Conservation (phyloP, 2,797 vertebrate genomes). For the Pseudomugil gertrudae region DNA sequence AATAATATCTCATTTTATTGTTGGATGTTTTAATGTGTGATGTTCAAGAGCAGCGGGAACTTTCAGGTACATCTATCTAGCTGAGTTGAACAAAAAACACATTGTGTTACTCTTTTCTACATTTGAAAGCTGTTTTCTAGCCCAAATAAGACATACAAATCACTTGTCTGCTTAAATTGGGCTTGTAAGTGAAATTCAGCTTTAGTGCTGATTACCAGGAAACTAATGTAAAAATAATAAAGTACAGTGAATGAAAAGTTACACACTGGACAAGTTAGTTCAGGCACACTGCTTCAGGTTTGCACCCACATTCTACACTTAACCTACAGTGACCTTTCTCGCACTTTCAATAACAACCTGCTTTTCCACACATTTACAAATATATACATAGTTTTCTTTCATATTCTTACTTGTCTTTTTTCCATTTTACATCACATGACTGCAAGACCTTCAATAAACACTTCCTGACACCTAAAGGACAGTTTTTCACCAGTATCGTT, state of each 20-base stretch:
- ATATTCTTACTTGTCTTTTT: conserved; percentile 39
- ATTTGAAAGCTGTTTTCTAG: conserved; percentile 3
- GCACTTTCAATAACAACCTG: conserved; percentile 56
- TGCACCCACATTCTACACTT: conserved; percentile 57
- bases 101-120: neutral
- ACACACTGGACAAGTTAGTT: conserved; percentile 25
- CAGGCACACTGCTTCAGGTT: conserved; percentile 32
- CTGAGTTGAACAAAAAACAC: neutral
- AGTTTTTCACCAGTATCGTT: conserved; percentile 20
- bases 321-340: conserved; percentile 52
- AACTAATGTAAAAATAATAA: conserved; percentile 15
- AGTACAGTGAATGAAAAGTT: conserved; percentile 25
- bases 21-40: conserved; percentile 12
- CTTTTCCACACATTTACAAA: conserved; percentile 55
- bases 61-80: neutral
- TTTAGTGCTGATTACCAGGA: conserved; percentile 4
- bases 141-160: neutral
- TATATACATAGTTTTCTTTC: conserved; percentile 54
- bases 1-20: too few relatives aligned
- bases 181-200: conserved; percentile 6
- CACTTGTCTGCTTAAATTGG: neutral
- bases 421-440: conserved; percentile 56
- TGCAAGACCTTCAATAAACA: conserved; percentile 51
- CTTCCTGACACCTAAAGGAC: conserved; percentile 36
- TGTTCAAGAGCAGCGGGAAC: conserved; percentile 12